phyloP scores from a whole-genome alignment of 30 jellyfish, hydroid and myxozoan genomes.

The Sanderia malayensis region DNA sequence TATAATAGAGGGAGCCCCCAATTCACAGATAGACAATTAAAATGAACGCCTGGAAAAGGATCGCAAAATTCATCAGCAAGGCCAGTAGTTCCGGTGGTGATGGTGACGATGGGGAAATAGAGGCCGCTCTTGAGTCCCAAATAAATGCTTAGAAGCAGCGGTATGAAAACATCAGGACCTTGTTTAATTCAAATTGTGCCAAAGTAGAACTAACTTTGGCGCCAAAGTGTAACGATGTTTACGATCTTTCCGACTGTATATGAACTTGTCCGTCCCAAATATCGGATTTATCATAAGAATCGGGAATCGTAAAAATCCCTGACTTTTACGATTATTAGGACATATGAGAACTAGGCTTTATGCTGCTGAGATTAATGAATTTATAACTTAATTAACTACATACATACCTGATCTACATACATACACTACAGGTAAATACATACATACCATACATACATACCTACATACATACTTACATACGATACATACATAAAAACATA shows the following conservation, averaged over 20 bases:
- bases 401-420: too few species aligned
- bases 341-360: conserved; percentile 14
- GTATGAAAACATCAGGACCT: not conserved
- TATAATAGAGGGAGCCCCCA: conserved; percentile 3
- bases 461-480: too few species aligned
- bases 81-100: too few species aligned
- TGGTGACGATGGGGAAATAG: not conserved
- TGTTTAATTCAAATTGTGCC: too few species aligned
- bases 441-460: too few species aligned
- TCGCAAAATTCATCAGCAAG: too few species aligned
- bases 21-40: not conserved
- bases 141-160: not conserved
- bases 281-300: conserved; percentile 22
- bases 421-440: too few species aligned
- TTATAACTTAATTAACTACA: too few species aligned
- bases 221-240: conserved; percentile 40
- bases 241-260: conserved; percentile 44
- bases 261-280: conserved; percentile 43
- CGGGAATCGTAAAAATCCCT: conserved; percentile 23
- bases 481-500: too few species aligned
- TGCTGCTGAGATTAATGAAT: not conserved
- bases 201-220: too few species aligned
- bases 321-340: conserved; percentile 6
- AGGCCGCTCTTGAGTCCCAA: not conserved
- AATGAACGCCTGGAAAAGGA: not conserved